Conservation (phyloP, 2,113 vertebrate species). For the Tenrec ecaudatus region DNA sequence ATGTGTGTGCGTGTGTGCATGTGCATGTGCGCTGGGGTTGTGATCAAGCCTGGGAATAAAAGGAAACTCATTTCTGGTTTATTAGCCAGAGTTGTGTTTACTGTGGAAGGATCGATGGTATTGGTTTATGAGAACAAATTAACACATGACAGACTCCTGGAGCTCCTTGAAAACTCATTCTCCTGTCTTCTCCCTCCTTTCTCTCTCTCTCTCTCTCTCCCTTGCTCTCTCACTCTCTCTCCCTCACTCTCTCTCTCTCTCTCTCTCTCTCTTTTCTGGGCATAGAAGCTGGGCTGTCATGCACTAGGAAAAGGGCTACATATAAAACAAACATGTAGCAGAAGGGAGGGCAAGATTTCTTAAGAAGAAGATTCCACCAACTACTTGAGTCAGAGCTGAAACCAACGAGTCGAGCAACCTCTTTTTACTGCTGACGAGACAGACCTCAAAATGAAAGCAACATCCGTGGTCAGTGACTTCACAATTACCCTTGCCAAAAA, state of each 20-base stretch:
- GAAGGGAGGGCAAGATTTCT: neutral
- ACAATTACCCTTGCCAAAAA: neutral
- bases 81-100: conserved; percentile 47
- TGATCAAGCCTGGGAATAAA: no score
- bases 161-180: neutral
- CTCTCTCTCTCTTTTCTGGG: no score
- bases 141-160: conserved; percentile 56
- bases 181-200: neutral
- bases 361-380: neutral
- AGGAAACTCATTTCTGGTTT: conserved; percentile 54
- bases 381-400: neutral
- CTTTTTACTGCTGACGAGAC: neutral
- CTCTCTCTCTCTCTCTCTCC: neutral
- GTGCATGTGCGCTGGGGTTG: no score
- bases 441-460: neutral
- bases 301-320: neutral
- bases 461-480: neutral
- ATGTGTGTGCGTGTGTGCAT: no score
- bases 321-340: neutral
- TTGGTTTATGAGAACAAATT: conserved; percentile 66
- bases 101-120: conserved; percentile 64
- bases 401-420: neutral
- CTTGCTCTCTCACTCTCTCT: no score
- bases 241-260: neutral
- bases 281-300: neutral